A percentile compares a stretch with the other conserved stretches of the same genome.
Evolutionary conservation across 2,888 invertebrate genomes (phyloP).

Genomic region (Cheiracanthium punctorium): DNA sequence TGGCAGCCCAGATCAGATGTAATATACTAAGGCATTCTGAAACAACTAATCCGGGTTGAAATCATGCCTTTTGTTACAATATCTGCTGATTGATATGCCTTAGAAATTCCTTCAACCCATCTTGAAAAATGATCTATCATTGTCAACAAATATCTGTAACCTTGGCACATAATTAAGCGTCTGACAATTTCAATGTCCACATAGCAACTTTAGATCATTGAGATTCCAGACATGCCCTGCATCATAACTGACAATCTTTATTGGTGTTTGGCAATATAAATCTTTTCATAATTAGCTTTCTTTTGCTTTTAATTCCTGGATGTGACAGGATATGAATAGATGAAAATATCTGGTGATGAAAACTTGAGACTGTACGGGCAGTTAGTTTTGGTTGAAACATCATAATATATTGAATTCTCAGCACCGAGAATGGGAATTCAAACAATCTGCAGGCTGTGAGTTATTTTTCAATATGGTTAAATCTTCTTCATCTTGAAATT

Average conservation of each 20-base stretch:
- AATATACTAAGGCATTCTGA: constrained; percentile 70
- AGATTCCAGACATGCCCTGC: neutral
- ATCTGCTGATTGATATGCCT: constrained; percentile 66
- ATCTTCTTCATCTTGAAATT: constrained; percentile 28
- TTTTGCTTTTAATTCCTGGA: neutral
- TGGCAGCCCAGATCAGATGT: too few species aligned
- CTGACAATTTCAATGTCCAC: neutral
- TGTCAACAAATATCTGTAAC: constrained; percentile 2
- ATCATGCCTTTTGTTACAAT: constrained; percentile 67
- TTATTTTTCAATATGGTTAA: constrained; percentile 23
- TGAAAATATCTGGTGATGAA: neutral
- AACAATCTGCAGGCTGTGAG: constrained; percentile 13
- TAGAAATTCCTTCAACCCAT: constrained; percentile 72
- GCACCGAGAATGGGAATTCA: neutral
- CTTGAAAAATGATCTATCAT: constrained; percentile 52
- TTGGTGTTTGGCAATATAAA: constrained; percentile 29
- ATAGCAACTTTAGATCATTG: constrained; percentile 16
- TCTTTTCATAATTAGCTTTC: constrained; percentile 2
- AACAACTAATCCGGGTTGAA: constrained; percentile 71
- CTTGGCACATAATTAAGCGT: constrained; percentile 3
- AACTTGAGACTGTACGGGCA: constrained; percentile 11
- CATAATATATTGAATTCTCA: constrained; percentile 6
- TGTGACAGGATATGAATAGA: constrained; percentile 19
- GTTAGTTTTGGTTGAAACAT: constrained; percentile 16
- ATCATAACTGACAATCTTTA: constrained; percentile 38